Evolutionary conservation across 2,113 vertebrate genomes (phyloP).

Genomic region (Rhadina sibilatrix): DNA sequence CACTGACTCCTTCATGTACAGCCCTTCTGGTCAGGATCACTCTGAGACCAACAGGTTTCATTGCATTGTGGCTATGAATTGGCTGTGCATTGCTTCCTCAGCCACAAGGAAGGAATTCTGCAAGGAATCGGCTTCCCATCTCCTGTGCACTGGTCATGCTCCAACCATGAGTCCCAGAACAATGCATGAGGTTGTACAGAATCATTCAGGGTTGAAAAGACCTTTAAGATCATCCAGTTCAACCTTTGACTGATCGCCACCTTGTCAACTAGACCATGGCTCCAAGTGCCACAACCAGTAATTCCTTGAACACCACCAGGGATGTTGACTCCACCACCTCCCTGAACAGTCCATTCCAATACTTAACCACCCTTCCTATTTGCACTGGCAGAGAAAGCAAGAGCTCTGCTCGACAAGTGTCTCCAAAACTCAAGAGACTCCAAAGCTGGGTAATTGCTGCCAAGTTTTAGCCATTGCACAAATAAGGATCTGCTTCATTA

Average conservation of each 20-base stretch:
- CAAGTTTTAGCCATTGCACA: background rate
- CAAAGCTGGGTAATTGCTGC: background rate
- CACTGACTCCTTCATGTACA: background rate
- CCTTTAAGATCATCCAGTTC: background rate
- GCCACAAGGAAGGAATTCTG: too few relatives aligned
- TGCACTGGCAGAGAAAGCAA: background rate
- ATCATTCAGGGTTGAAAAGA: background rate
- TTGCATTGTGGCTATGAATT: rapidly evolving
- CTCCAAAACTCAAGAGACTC: background rate
- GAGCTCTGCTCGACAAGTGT: background rate
- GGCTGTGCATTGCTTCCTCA: background rate
- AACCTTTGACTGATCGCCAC: background rate
- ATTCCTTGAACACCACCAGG: background rate
- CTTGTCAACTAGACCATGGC: background rate
- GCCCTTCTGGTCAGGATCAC: background rate
- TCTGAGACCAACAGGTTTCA: background rate
- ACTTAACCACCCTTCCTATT: background rate
- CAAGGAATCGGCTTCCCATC: background rate
- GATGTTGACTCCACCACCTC: background rate
- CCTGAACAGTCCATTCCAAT: background rate
- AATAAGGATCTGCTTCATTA: background rate
- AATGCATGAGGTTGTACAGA: background rate
- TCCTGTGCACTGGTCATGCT: too few relatives aligned
- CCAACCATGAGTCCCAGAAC: rapidly evolving
- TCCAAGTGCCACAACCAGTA: background rate